Evolutionary conservation across 2,888 invertebrate species (phyloP).

Genomic region (Ariolimax columbianus): DNA sequence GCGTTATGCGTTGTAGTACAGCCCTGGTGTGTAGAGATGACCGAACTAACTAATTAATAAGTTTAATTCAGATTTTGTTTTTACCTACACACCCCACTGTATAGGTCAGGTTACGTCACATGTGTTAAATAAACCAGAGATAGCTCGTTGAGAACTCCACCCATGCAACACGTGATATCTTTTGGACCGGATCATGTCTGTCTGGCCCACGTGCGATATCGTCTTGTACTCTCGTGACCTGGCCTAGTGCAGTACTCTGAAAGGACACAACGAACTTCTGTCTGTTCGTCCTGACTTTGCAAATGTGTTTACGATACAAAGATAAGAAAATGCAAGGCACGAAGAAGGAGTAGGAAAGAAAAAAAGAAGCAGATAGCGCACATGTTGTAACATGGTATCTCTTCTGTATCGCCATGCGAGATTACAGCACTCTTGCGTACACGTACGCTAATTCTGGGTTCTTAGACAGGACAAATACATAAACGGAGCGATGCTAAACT

Average conservation of each 20-base stretch:
- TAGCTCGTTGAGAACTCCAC: slow-evolving; percentile 6
- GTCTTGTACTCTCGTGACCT: slow-evolving; percentile 27
- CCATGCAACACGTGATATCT: slow-evolving; percentile 23
- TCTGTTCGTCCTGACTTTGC: slow-evolving; percentile 13
- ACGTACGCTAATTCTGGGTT: not conserved
- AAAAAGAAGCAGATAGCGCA: slow-evolving; percentile 6
- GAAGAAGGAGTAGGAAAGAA: not conserved
- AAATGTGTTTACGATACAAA: slow-evolving; percentile 11
- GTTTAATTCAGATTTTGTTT: not conserved
- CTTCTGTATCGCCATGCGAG: not conserved
- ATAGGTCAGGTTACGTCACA: not conserved
- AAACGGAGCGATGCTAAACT: slow-evolving; percentile 13
- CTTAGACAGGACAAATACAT: slow-evolving; percentile 4
- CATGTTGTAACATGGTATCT: slow-evolving; percentile 23
- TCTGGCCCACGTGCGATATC: slow-evolving; percentile 11
- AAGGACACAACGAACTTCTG: slow-evolving; percentile 26
- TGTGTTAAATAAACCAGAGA: not conserved
- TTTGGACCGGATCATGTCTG: slow-evolving; percentile 17
- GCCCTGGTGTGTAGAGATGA: not conserved
- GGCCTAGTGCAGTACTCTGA: slow-evolving; percentile 7
- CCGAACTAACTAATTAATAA: not conserved
- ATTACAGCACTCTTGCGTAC: not conserved
- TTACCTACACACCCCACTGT: not conserved
- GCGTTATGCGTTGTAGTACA: too few species aligned
- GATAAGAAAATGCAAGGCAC: not conserved